Percentiles rank a stretch among this genome's conserved stretches.
Evolutionary conservation across 2,888 invertebrate species (phyloP).

Genomic region (Strigamia transsilvanica): DNA sequence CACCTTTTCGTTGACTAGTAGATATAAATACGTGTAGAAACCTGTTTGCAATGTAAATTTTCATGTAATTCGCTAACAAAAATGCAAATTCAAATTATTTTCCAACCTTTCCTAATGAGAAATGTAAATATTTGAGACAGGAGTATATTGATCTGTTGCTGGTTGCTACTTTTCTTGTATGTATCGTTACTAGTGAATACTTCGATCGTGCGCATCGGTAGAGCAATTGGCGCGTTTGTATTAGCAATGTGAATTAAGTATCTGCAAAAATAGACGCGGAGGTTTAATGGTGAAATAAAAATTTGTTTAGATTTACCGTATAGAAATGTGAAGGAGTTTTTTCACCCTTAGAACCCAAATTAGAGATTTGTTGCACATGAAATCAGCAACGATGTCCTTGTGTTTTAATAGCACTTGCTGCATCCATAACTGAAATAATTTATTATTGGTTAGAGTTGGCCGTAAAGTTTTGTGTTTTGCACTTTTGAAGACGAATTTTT

Average conservation of each 20-base stretch:
- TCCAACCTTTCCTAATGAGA: constrained; percentile 42
- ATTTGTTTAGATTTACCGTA: background rate
- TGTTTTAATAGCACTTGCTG: constrained; percentile 56
- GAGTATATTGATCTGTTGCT: constrained; percentile 2
- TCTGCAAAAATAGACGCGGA: constrained; percentile 48
- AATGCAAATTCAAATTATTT: background rate
- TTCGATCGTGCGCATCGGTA: constrained; percentile 57
- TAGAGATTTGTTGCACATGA: background rate
- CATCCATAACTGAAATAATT: constrained; percentile 50
- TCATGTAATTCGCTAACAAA: background rate
- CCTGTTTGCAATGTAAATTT: constrained; percentile 64
- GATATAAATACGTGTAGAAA: constrained; percentile 78
- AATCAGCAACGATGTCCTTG: background rate
- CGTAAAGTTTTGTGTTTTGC: background rate
- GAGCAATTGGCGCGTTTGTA: constrained; percentile 52
- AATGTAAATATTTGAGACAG: constrained; percentile 31
- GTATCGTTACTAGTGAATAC: constrained; percentile 55
- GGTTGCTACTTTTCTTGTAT: constrained; percentile 57
- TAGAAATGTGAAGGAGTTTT: constrained; percentile 24
- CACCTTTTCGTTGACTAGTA: constrained; percentile 73
- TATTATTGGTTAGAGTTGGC: background rate
- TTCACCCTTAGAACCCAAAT: background rate
- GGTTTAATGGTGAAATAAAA: background rate
- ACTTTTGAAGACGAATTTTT: background rate
- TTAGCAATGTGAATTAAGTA: constrained; percentile 49